Evolutionary conservation across 1,140 invertebrate genomes (phyloP), one percentile per base, ranked within the genome.

Genomic region (Heliconius melpomene): DNA sequence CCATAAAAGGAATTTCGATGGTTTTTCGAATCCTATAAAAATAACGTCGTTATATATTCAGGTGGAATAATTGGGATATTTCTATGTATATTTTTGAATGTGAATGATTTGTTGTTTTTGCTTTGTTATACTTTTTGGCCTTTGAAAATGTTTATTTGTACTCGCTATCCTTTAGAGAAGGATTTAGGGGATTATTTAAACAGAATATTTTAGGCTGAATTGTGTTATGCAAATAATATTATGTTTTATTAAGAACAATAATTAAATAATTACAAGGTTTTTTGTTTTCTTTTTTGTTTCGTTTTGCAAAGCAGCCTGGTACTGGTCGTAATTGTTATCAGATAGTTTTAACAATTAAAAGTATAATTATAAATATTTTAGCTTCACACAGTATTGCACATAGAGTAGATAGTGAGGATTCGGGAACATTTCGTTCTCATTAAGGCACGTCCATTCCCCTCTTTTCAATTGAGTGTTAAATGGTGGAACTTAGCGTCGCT

Each of bases 31-130:
- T 66, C 60, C 60, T 66, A 29, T 29, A 66, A 29, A 66, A 66
- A 66, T 66, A 66, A 66, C 60, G 60, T 46, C 71, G 71, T 40
- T 80, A 77, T 16, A 80, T 72, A 80, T 80, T 74, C 79, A 74
- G 75, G 79, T 80, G 36, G 46, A 76, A 29, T 77, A 77, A 80
- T 74, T 75, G 75, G 18, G 52, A 26, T 54, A 57, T 77, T 77
- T 74, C 71, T 72, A 80, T 80, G 54, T 57, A 80, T 74, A 80
- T 80, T 77, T 80, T 74, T 66, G 74, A 77, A 80, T 80, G 32
- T n/a, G 79, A 50, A 77, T 77, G 79, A 77, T 80, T 80, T 80
- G 79, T 77, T 80, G 79, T 50, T 77, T 80, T 80, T 74, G 54
- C 75, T 80, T 74, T 54, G 75, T 75, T 74, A 77, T 73, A 80